Evolutionary conservation across 2,888 invertebrate genomes (phyloP), one percentile per base, ranked within the genome.

Genomic region (Margaritifera margaritifera): DNA sequence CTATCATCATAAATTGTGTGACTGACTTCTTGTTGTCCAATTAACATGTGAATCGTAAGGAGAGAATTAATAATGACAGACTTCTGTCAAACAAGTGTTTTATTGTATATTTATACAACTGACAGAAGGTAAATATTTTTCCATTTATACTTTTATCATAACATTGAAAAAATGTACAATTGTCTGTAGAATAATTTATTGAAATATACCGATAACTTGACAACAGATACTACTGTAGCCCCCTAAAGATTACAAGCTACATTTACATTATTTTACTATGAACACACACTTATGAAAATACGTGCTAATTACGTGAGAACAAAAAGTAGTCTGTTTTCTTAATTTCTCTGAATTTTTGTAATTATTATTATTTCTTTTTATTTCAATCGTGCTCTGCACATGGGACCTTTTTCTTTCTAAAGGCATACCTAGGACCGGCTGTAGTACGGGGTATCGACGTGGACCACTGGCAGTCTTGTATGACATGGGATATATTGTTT

Each of bases 401-500:
- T 24, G 15, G 56, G 15, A 56, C 0, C 22, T 22, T 22, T 56
- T 19, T 66, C 6, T 19, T 61, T 64, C 72, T 64, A 54, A 69
- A 78, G 79, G 60, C 27, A 50, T 80, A 78, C 56, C 71, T 60
- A 55, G 77, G 77, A 1, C 24, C 25, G 19, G n/a, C 63, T 11
- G 55, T 25, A 3, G 60, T 80, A 8, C 71, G 80, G 5, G 81
- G 80, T 22, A 66, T 79, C 18, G 60, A 59, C 22, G 71, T 61
- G 20, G 76, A 80, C 55, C 77, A 75, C 27, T 82, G 80, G 80
- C 74, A 75, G 19, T 67, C 77, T 20, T 82, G 81, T 69, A 64
- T 79, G 60, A 65, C 62, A 57, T 82, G 82, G 82, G 53, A 55
- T 5, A 6, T 56, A 4, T 50, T 66, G 1, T 71, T 71, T 31